A percentile compares a stretch with the other conserved stretches of the same genome.
Evolutionary conservation across 2,113 vertebrate species (phyloP).

Genomic region (Rhizomys pruinosus): DNA sequence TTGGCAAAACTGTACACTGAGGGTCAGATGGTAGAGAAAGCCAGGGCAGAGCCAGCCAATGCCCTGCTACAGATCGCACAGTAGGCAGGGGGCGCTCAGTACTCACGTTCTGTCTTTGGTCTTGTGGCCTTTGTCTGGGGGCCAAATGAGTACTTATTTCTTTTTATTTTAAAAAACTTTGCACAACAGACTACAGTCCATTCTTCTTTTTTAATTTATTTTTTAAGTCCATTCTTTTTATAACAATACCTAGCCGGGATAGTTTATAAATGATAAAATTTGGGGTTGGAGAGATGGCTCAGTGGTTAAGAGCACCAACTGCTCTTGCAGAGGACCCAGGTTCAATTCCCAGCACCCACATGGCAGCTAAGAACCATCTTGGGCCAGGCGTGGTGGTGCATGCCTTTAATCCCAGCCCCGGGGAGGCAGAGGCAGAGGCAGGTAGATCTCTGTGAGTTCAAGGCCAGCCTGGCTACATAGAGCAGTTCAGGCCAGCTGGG

Average conservation of each 20-base stretch:
- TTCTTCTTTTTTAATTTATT: no score
- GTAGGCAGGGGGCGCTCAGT: not conserved
- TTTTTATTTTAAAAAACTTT: constrained; percentile 28
- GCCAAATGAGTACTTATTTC: not conserved
- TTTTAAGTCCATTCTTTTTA: not conserved
- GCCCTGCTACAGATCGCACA: not conserved
- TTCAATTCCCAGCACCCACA: no score
- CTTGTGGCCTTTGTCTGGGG: not conserved
- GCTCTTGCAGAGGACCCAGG: no score
- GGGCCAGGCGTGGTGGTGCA: no score
- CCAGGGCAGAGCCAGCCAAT: not conserved
- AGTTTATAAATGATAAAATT: not conserved
- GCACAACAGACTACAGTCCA: not conserved
- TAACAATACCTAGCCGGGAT: not conserved
- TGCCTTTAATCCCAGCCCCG: no score
- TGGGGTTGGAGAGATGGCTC: no score
- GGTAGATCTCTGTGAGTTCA: no score
- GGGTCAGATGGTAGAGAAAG: not conserved
- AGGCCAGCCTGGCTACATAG: no score
- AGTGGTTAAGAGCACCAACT: no score
- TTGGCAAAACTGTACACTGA: not conserved
- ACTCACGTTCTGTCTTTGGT: not conserved
- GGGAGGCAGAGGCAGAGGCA: no score
- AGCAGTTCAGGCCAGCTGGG: no score
- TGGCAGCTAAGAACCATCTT: no score